Base-by-base conservation (phyloP, 2,797 vertebrate genomes). In the Chaetophractus vellerosus region DNA sequence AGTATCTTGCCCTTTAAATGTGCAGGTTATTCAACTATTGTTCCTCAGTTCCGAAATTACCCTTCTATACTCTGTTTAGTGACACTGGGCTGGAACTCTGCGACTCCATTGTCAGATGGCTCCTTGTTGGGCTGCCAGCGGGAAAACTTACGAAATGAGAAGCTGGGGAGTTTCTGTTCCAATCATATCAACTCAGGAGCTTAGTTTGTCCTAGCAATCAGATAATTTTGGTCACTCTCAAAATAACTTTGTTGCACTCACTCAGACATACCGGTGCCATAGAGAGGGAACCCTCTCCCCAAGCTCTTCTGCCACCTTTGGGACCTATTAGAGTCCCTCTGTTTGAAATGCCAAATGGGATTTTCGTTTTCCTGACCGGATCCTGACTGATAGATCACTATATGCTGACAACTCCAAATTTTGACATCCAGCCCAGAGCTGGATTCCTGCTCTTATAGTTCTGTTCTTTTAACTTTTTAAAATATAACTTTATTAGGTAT, bases 181-280 rank as follows among this genome's bases (percentile, higher is more conserved):
- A 6, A 0, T 41, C 52, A 28, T 5, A 38, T 12, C 1, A 3
- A 11, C 4, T 19, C 55, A 52, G 38, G 1, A 45, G 21, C 1
- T 81, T n/a, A 8, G 1, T 23, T n/a, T 74, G 19, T 18, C 19
- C 4, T 66, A 21, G 3, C 4, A 19, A 8, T 91, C 55, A 21
- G 6, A n/a, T 63, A 41, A 50, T 23, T 72, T 38, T 41, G 31
- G 6, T 78, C 19, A 23, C 21, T 45, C 36, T 81, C 52, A 64
- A 26, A 84, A 45, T 52, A 16, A 52, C 52, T 52, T 50, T 50
- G 50, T 52, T 16, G 52, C 16, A 16, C 52, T 52, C 52, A 0
- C 16, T 52, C 52, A 52, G 52, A 16, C 3, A 11, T 16, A 52
- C 15, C 52, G 28, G 12, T 2, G 0, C 21, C 26, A 19, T 19